Evolutionary conservation across 2,797 vertebrate species (phyloP), one percentile per base, ranked within the genome.

Genomic region (Microctenopoma lineatum): DNA sequence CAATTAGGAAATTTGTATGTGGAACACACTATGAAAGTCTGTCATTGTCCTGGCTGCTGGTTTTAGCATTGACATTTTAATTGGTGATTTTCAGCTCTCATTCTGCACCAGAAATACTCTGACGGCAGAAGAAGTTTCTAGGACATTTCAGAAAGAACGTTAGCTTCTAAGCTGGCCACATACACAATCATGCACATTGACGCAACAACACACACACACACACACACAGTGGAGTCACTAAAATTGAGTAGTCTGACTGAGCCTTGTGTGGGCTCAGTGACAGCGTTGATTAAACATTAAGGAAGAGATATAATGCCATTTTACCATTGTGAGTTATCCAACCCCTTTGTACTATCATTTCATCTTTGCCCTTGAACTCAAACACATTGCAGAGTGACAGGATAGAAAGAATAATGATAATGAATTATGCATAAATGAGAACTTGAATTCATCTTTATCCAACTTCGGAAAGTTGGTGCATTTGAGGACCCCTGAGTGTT

Each of bases 281-380:
- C 91, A 90, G 87, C 59, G 89, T 90, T 92, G 91, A 93, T 92
- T 92, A 92, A 92, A 92, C 91, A 91, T 93, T 93, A 92, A 93
- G 90, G 87, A 90, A 90, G 90, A 91, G 90, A 90, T 92, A 93
- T 91, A 91, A 92, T 90, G 84, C 84, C 83, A 89, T 91, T 92
- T 92, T 90, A 85, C 86, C 77, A 85, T 77, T 86, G 88, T 91
- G 87, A 93, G 87, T 87, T 87, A 92, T 94, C 93, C 92, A 92
- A 90, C 91, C 91, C 78, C 85, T 93, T 92, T 92, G 90, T 91
- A 88, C 89, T 86, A 90, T 90, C 90, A 87, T 87, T 92, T 92
- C 86, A 91, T 93, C 89, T 90, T 84, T 88, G 89, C 88, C 91
- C 88, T 91, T 91, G 89, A 92, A 92, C 89, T 92, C 85, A 83